Evolutionary conservation across 2,797 vertebrate genomes (phyloP).

Genomic region (Glossophaga mutica): DNA sequence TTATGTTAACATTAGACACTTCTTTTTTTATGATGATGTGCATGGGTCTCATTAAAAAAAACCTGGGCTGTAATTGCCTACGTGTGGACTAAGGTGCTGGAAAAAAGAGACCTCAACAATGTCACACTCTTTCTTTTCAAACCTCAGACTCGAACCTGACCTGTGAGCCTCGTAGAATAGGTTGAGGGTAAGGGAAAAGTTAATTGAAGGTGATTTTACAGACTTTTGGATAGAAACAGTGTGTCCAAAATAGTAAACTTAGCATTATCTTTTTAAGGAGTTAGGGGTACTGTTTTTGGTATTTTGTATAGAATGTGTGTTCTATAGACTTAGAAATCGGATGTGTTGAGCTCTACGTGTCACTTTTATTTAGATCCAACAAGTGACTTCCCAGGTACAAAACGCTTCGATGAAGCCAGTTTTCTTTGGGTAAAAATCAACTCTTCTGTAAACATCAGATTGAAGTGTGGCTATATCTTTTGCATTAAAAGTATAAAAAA

Average conservation of each 20-base stretch:
- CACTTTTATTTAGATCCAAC: background rate
- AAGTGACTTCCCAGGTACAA: background rate
- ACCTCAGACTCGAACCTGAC: background rate
- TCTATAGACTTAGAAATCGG: background rate
- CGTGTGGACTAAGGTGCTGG: background rate
- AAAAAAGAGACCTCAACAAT: background rate
- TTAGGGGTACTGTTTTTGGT: background rate
- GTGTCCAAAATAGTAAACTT: background rate
- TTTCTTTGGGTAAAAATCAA: background rate
- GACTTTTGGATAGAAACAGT: background rate
- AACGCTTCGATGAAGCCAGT: background rate
- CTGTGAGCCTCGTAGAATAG: background rate
- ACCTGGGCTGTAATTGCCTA: background rate
- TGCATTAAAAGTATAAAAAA: background rate
- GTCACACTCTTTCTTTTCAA: background rate
- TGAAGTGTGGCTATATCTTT: background rate
- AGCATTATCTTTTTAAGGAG: background rate
- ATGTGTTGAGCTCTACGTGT: background rate
- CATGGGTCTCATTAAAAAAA: background rate
- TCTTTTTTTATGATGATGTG: background rate
- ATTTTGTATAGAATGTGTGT: background rate
- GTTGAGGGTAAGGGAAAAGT: background rate
- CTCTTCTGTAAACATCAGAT: background rate
- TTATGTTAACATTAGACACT: background rate
- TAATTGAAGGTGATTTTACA: background rate